Percentiles rank a stretch among this genome's conserved stretches.
Evolutionary conservation across 2,113 vertebrate genomes (phyloP).

Genomic region (Sapajus apella): DNA sequence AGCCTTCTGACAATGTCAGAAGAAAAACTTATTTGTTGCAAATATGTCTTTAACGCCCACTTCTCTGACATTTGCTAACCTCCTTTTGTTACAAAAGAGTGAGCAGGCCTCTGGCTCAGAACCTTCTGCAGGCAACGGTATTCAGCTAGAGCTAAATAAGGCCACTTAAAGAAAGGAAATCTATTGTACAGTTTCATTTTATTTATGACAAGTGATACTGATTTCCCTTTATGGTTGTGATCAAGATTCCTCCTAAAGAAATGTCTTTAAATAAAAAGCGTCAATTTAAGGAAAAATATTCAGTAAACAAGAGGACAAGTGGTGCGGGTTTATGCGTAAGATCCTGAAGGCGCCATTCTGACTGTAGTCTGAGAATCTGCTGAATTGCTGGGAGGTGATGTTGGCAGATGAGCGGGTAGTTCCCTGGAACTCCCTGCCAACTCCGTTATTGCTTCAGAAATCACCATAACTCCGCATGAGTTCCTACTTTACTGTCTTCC

Average conservation of each 20-base stretch:
- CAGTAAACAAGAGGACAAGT: neutral
- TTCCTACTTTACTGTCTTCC: neutral
- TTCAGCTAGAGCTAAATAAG: neutral
- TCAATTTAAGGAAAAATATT: neutral
- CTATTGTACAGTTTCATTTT: constrained; percentile 32
- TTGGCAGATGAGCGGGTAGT: neutral
- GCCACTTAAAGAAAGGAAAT: constrained; percentile 1
- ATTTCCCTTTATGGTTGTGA: constrained; percentile 38
- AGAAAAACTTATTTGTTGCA: neutral
- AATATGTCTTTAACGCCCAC: neutral
- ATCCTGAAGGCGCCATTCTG: neutral
- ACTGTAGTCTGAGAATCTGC: neutral
- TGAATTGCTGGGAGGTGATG: neutral
- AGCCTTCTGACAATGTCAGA: neutral
- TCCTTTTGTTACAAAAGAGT: neutral
- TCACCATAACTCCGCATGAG: neutral
- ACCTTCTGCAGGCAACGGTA: neutral
- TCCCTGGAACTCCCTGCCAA: neutral
- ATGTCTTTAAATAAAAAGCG: constrained; percentile 37
- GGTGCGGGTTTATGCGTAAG: neutral
- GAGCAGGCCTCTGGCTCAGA: neutral
- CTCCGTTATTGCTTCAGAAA: neutral
- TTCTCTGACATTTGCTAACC: neutral
- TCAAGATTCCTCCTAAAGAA: constrained; percentile 37
- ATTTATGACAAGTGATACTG: constrained; percentile 42